These are phyloP conservation scores for Drosophila phalerata DNA, from an alignment of 2,888 invertebrate species.

Conservation along the genomic window DNA sequence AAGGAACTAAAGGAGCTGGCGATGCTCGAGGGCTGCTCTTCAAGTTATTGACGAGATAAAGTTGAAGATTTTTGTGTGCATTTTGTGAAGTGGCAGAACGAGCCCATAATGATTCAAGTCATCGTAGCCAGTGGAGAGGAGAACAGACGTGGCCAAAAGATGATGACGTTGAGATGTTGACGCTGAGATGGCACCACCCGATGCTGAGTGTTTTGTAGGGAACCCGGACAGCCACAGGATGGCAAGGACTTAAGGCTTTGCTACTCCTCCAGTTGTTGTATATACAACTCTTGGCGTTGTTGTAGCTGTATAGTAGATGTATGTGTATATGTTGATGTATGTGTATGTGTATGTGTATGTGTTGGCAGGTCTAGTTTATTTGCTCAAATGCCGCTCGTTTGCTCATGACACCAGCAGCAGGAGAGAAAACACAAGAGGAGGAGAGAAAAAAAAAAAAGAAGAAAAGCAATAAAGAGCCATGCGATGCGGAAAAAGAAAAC, in stretches of 20 bases:
- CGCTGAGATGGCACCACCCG: slow-evolving; percentile 28
- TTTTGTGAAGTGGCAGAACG: slow-evolving; percentile 77
- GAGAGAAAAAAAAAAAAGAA: slow-evolving; percentile 9
- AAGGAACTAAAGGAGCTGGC: neutral
- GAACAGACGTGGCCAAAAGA: slow-evolving; percentile 25
- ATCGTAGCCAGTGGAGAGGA: slow-evolving; percentile 16
- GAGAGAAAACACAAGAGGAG: slow-evolving; percentile 22
- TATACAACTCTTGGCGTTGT: slow-evolving; percentile 18
- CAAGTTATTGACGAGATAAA: slow-evolving; percentile 81
- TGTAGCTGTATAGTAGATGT: slow-evolving; percentile 18
- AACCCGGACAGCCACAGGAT: slow-evolving; percentile 52
- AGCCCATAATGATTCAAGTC: slow-evolving; percentile 72
- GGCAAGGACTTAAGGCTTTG: slow-evolving; percentile 51
- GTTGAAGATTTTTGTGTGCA: slow-evolving; percentile 81
- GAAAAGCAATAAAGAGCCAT: slow-evolving; percentile 77
- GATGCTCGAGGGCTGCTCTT: slow-evolving; percentile 54
- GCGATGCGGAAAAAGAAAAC: slow-evolving; percentile 76
- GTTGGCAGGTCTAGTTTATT: slow-evolving; percentile 73
- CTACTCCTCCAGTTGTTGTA: slow-evolving; percentile 19
- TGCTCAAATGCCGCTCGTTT: slow-evolving; percentile 77
- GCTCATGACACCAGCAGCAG: slow-evolving; percentile 75
- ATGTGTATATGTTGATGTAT: neutral
- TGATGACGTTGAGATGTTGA: slow-evolving; percentile 60
- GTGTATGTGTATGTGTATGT: slow-evolving; percentile 22
- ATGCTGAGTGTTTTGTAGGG: slow-evolving; percentile 55